Percentiles rank a stretch among this genome's conserved stretches.
phyloP scores from a whole-genome alignment of 2,888 invertebrate species.

The Atherix ibis region DNA sequence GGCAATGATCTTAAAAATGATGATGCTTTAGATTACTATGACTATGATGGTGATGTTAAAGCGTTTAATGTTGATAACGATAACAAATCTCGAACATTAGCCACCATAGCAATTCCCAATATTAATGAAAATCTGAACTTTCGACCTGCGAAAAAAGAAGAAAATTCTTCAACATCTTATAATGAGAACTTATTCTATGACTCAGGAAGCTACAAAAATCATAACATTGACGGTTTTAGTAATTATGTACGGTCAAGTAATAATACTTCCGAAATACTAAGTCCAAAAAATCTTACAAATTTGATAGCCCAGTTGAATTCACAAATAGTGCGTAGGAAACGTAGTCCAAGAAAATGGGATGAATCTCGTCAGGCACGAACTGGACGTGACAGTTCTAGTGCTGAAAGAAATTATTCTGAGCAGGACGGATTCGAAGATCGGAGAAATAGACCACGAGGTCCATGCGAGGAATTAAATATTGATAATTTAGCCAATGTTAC shows the following conservation, averaged over 20 bases:
- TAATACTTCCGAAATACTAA: not conserved
- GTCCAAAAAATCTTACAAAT: slow-evolving; percentile 12
- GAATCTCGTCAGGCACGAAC: slow-evolving; percentile 4
- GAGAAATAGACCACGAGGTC: slow-evolving; percentile 36
- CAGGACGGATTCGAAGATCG: slow-evolving; percentile 7
- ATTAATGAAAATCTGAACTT: slow-evolving; percentile 15
- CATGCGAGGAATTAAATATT: slow-evolving; percentile 41
- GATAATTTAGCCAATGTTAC: slow-evolving; percentile 37
- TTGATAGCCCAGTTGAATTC: slow-evolving; percentile 24
- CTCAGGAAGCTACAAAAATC: not conserved
- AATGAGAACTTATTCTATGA: not conserved
- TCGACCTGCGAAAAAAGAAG: not conserved
- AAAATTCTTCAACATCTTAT: not conserved
- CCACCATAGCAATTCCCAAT: slow-evolving; percentile 18
- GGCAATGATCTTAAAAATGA: slow-evolving; percentile 13
- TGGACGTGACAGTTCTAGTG: not conserved
- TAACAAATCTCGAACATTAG: slow-evolving; percentile 1
- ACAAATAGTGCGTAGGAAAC: slow-evolving; percentile 22
- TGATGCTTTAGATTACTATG: slow-evolving; percentile 5
- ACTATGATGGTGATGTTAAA: not conserved
- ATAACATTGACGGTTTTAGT: not conserved
- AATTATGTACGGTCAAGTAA: slow-evolving; percentile 3
- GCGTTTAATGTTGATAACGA: slow-evolving; percentile 2
- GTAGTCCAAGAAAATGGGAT: slow-evolving; percentile 10
- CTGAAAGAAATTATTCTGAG: not conserved